Base-by-base conservation (phyloP, 1,140 invertebrate genomes). In the Lucilia cuprina region DNA sequence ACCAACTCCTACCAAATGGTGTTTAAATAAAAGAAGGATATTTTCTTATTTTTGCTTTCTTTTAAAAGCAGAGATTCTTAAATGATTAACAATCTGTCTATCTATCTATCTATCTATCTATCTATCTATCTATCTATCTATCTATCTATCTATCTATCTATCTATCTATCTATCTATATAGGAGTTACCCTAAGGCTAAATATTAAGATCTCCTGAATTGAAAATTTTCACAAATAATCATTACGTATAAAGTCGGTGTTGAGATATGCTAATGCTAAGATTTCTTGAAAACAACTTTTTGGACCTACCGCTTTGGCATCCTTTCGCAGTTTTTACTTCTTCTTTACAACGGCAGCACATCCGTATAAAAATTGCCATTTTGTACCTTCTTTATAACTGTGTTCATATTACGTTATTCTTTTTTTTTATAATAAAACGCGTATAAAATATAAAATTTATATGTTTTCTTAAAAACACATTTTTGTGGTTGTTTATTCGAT, bases 301-400 rank as follows among this genome's bases (percentile, higher is more conserved):
- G 14, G 55, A 60, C 13, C 55, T 2, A 7, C 14, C n/a, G 13
- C 2, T 17, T 60, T 60, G 55, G 14, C 55, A n/a, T n/a, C 55
- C 0, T 60, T 60, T 60, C 3, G 14, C 14, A 60, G 55, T 60
- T 7, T 60, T 17, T n/a, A 41, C 5, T 60, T 60, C n/a, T 60
- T 60, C 14, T 60, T 60, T 60, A 5, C 50, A 14, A 5, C 55
- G 2, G 13, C 55, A 17, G 13, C 55, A 8, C 14, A 17, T n/a
- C 5, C 13, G 14, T n/a, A 17, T n/a, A 60, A 60, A 60, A n/a
- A n/a, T 60, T n/a, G 55, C 55, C 55, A 60, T 60, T 60, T 60
- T 60, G 55, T 60, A 60, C 55, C 55, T 60, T 60, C 55, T 60
- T 60, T 60, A 60, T 60, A 60, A 60, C 55, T 60, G 55, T 60